These are phyloP conservation scores for Mesodorylaimus sp. DNA, from an alignment of 2,888 invertebrate genomes.

Conservation along the genomic window DNA sequence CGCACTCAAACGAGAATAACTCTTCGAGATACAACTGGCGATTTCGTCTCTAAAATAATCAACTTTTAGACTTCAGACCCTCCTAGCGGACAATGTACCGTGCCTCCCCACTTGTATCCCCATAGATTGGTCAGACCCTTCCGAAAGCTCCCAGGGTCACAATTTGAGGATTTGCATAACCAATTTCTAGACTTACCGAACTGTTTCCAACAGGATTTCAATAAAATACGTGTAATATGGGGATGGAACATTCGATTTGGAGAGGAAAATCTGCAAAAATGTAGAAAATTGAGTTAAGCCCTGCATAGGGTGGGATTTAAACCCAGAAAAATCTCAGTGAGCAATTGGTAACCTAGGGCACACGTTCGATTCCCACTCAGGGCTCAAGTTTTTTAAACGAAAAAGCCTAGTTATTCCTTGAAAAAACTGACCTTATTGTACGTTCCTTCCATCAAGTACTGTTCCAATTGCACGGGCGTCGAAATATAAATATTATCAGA, in stretches of 20 bases:
- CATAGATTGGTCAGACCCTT: too few species aligned
- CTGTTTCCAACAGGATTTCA: slow-evolving; percentile 81
- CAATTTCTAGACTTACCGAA: slow-evolving; percentile 41
- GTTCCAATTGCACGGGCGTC: slow-evolving; percentile 84
- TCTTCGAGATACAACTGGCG: slow-evolving; percentile 84
- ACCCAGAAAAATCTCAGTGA: too few species aligned
- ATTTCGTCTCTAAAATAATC: slow-evolving; percentile 54
- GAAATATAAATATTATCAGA: slow-evolving; percentile 79
- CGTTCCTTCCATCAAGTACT: slow-evolving; percentile 96
- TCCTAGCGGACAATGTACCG: too few species aligned
- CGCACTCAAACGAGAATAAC: slow-evolving; percentile 70
- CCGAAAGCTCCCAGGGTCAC: neutral
- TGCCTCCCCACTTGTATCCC: too few species aligned
- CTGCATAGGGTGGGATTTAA: too few species aligned
- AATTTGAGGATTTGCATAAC: neutral
- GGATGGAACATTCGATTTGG: slow-evolving; percentile 85
- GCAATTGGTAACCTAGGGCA: too few species aligned
- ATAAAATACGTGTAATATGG: slow-evolving; percentile 89
- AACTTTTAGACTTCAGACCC: too few species aligned
- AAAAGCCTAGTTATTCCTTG: neutral
- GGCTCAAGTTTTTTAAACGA: neutral
- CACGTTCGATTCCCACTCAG: neutral
- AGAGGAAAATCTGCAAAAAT: slow-evolving; percentile 52
- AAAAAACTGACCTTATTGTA: slow-evolving; percentile 69
- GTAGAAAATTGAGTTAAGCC: slow-evolving; percentile 17